phyloP scores from a whole-genome alignment of 2,888 invertebrate genomes.

The Busseola fusca region DNA sequence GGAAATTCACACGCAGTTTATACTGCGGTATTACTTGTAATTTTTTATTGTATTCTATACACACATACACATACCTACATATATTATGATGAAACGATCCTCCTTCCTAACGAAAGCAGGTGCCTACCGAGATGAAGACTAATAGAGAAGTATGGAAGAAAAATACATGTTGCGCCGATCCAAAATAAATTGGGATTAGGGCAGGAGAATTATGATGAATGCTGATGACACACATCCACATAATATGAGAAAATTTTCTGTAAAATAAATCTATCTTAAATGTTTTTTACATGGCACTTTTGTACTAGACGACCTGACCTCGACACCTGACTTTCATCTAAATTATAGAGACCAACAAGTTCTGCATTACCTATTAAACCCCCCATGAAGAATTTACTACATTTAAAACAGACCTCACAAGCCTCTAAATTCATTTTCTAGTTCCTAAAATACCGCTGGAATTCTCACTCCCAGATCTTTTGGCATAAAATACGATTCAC shows the following conservation, averaged over 20 bases:
- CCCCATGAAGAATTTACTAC: background rate
- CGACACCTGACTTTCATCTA: too few species aligned
- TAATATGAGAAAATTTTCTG: background rate
- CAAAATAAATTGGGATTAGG: background rate
- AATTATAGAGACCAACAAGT: background rate
- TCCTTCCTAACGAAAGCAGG: background rate
- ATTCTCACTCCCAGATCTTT: conserved; percentile 46
- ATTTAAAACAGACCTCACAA: conserved; percentile 22
- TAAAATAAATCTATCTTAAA: background rate
- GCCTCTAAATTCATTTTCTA: conserved; percentile 35
- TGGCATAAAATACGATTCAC: conserved; percentile 60
- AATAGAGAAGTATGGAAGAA: background rate
- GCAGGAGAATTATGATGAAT: background rate
- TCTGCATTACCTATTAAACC: background rate
- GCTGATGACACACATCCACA: background rate
- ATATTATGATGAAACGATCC: background rate
- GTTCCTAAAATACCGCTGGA: conserved; percentile 26
- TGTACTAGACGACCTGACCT: background rate
- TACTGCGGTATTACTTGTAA: background rate
- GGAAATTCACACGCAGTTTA: background rate
- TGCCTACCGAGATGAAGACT: background rate
- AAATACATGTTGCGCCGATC: background rate
- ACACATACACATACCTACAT: background rate
- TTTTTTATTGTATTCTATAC: background rate
- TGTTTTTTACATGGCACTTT: background rate